phyloP scores from a whole-genome alignment of 2,888 invertebrate species.

The Luperina nickerlii region DNA sequence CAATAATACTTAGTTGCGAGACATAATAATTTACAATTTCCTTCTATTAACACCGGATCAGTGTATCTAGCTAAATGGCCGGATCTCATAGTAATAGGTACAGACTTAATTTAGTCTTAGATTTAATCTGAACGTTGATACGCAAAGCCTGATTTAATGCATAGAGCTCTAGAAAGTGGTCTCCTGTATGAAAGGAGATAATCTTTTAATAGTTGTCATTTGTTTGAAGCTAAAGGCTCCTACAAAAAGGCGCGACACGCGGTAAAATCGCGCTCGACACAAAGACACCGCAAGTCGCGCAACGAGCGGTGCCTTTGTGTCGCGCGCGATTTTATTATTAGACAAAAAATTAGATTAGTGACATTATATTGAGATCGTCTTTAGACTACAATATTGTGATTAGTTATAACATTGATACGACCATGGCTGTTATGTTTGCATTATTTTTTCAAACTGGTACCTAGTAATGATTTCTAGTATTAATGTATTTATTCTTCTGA shows the following conservation, averaged over 20 bases:
- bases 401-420: background rate
- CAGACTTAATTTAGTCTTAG: constrained; percentile 2
- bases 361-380: background rate
- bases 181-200: background rate
- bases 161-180: background rate
- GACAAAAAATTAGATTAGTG: background rate
- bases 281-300: too few species aligned
- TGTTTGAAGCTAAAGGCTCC: background rate
- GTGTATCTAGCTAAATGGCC: constrained; percentile 12
- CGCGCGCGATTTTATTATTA: too few species aligned
- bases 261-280: too few species aligned
- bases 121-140: constrained; percentile 23
- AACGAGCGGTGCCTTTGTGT: too few species aligned
- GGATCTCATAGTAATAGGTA: constrained; percentile 26
- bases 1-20: constrained; percentile 1
- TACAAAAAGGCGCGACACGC: too few species aligned
- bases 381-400: background rate
- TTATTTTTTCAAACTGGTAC: background rate
- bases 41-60: constrained; percentile 42
- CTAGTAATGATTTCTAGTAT: too few species aligned
- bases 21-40: constrained; percentile 30
- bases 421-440: too few species aligned
- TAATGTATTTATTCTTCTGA: background rate
- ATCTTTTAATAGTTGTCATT: background rate
- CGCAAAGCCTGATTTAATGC: background rate